These are phyloP conservation scores for Siderastrea siderea DNA, from an alignment of 92 coral and sea anemone species.

Conservation along the genomic window DNA sequence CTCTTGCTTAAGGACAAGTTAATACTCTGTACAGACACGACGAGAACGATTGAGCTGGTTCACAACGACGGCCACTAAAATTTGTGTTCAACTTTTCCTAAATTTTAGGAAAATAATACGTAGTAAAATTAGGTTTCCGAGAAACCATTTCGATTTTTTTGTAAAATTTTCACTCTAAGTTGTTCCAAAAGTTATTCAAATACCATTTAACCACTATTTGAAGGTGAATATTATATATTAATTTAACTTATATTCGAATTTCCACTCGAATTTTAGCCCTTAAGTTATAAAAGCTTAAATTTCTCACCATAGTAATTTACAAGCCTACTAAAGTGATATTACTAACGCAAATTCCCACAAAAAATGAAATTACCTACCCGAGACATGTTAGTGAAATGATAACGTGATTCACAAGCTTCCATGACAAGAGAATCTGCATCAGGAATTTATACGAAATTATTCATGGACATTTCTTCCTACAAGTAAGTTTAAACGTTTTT, in stretches of 20 bases:
- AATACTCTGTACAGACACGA: constrained; percentile 40
- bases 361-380: too few species aligned
- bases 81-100: constrained; percentile 7
- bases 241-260: not conserved
- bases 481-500: not conserved
- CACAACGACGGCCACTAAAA: not conserved
- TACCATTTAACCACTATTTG: constrained; percentile 15
- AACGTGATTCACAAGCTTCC: constrained; percentile 6
- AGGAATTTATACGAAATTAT: not conserved
- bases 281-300: too few species aligned
- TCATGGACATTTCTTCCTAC: not conserved
- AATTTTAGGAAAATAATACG: not conserved
- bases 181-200: constrained; percentile 9
- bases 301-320: too few species aligned
- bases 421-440: constrained; percentile 3
- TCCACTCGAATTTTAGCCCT: not conserved
- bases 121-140: not conserved
- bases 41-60: constrained; percentile 1
- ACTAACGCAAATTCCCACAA: not conserved
- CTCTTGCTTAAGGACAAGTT: constrained; percentile 5
- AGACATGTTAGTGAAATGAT: constrained; percentile 9
- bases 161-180: not conserved
- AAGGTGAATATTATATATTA: not conserved
- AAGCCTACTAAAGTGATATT: not conserved
- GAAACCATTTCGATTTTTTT: not conserved